Base-by-base conservation (phyloP, 2,797 vertebrate species). In the Atherinosoma microstoma region DNA sequence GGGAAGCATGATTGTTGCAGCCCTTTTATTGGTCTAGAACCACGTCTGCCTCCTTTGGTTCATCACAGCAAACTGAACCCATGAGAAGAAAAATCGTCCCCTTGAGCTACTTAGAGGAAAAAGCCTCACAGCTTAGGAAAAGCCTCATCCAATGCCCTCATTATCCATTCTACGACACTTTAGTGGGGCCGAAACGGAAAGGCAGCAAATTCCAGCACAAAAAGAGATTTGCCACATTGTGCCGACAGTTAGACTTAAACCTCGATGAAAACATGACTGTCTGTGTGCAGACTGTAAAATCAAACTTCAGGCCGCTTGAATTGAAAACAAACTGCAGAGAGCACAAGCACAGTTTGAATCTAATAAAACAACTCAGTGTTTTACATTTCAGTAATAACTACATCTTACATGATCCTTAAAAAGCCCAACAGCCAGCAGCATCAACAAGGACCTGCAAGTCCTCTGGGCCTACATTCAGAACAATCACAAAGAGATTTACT, bases 51-150 rank as follows among this genome's bases (percentile, higher is more conserved):
- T 85, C 76, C 64, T 79, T 79, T 60, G 35, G 34, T 67, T 65
- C 71, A 73, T 67, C 24, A n/a, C 35, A 58, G 70, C 63, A 73
- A 83, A 88, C 74, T 58, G 68, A 75, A 86, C 72, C 77, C 79
- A 77, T 22, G 6, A 82, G 84, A 59, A 68, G 73, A 81, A 61
- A 79, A 91, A 88, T 87, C 84, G 82, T 80, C 58, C 76, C 76
- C 82, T 87, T 70, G 76, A 82, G 85, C 87, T 84, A 76, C 89
- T 92, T 86, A 86, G 83, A 86, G 78, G 68, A 82, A 76, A 90
- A 91, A 91, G 86, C 87, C 85, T 72, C 42, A 63, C 86, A 91
- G 91, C 86, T 92, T 93, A 92, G 84, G 79, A 84, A 91, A 94
- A 92, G 90, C 91, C 90, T 80, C 76, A 79, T 85, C 84, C 89